Evolutionary conservation across 2,797 vertebrate genomes (phyloP).

Genomic region (Anableps anableps): DNA sequence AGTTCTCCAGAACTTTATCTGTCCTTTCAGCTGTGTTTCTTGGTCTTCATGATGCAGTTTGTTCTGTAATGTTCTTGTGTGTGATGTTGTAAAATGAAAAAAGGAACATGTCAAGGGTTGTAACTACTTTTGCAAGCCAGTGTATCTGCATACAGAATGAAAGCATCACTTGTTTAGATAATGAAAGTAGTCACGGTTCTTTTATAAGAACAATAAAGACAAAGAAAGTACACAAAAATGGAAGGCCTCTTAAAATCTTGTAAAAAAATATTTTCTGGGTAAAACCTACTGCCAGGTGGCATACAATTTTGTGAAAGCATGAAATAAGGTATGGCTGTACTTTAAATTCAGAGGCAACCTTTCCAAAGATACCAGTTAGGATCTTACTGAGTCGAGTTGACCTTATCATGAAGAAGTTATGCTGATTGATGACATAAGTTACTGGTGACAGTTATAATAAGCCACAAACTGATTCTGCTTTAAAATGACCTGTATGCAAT

Average conservation of each 20-base stretch:
- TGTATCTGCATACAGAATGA: neutral
- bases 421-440: constrained; percentile 17
- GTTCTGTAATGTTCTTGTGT: neutral
- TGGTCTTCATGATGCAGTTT: neutral
- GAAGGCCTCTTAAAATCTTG: neutral
- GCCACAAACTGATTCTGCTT: constrained; percentile 12
- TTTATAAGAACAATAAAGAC: neutral
- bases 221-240: neutral
- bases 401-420: constrained; percentile 25
- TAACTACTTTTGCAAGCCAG: neutral
- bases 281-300: constrained; percentile 26
- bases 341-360: constrained; percentile 60
- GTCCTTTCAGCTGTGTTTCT: neutral
- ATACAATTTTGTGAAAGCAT: constrained; percentile 40
- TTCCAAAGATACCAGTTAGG: constrained; percentile 12
- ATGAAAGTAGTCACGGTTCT: too few relatives aligned
- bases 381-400: neutral
- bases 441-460: constrained; percentile 20
- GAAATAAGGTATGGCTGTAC: constrained; percentile 44
- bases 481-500: constrained; percentile 13
- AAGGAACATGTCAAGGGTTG: neutral
- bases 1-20: neutral
- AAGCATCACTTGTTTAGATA: neutral
- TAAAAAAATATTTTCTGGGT: constrained; percentile 8
- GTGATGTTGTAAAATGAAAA: neutral